Base-by-base conservation (phyloP, 2,797 vertebrate genomes). In the Mus spretus region DNA sequence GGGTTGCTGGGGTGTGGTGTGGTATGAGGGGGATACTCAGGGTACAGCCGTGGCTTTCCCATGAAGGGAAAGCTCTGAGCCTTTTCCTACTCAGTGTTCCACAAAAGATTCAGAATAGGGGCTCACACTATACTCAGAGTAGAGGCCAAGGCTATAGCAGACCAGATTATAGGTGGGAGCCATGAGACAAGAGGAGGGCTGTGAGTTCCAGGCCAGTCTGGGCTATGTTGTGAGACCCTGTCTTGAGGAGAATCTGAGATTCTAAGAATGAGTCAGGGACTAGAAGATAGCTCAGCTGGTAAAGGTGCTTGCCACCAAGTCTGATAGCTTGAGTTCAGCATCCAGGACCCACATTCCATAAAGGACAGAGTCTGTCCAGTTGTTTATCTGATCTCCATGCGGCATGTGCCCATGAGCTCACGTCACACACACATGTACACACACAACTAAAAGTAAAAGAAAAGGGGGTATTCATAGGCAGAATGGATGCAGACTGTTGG, bases 11-110 rank as follows among this genome's bases (percentile, higher is more conserved):
- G 67, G 63, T 22, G 28, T 3, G 11, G 10, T 20, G 20, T 20
- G 2, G 2, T 22, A 22, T 63, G 53, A 55, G 40, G 2, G 1
- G 22, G 65, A 11, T 2, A 3, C 0, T 17, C 77, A 17, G 67
- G 63, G 55, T 77, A 15, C 22, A 50, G 44, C n/a, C 19, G 26
- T 11, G 44, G 47, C 44, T 80, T 37, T 44, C 83, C 19, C 6
- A 20, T 17, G 12, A 26, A 61, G 82, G 81, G 67, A n/a, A 34
- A 50, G 24, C 44, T 20, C 86, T 93, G 61, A 61, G 37, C 31
- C 44, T 70, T 22, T 15, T 72, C 24, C 9, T 75, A 31, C 75
- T 72, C 61, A 61, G 0, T 20, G 75, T 47, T 77, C 89, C 59
- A 77, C 14, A 5, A 37, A 83, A 85, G 37, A 70, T 40, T n/a